Percentiles rank a stretch among this genome's conserved stretches.
Conservation (phyloP, 1,140 invertebrate genomes). For the Drosophila murphyi region DNA sequence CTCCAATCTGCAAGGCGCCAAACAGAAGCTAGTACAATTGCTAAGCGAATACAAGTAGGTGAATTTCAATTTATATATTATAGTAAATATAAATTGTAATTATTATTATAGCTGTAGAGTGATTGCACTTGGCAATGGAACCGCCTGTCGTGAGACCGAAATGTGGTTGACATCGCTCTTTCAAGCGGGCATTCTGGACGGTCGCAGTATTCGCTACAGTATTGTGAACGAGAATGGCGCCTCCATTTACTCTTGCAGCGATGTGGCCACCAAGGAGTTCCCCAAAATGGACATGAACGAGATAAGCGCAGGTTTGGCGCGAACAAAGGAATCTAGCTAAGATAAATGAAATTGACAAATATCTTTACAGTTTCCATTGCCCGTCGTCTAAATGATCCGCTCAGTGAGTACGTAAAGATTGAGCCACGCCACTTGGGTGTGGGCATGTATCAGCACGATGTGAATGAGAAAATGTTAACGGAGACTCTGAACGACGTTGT, state of each 20-base stretch:
- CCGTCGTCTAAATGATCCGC: conserved; percentile 93
- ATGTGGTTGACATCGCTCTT: conserved; percentile 89
- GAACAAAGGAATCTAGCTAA: conserved; percentile 20
- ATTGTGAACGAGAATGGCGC: conserved; percentile 95
- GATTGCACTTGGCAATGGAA: conserved; percentile 95
- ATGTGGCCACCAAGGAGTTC: conserved; percentile 93
- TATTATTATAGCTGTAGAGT: conserved; percentile 86
- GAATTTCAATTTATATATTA: conserved; percentile 18
- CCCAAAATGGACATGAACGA: conserved; percentile 92
- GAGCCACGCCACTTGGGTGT: conserved; percentile 96
- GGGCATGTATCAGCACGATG: conserved; percentile 97
- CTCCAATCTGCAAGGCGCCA: conserved; percentile 52
- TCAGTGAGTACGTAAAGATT: conserved; percentile 96
- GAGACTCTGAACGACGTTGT: conserved; percentile 90
- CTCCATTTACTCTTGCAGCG: conserved; percentile 95
- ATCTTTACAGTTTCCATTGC: conserved; percentile 90
- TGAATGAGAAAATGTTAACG: conserved; percentile 91
- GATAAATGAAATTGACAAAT: neutral
- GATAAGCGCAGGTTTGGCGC: conserved; percentile 89
- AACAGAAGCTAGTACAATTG: conserved; percentile 62
- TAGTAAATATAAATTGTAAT: neutral
- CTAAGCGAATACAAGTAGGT: conserved; percentile 65
- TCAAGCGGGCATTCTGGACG: conserved; percentile 85
- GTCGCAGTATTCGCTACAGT: conserved; percentile 88
- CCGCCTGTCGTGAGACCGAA: conserved; percentile 94